Percentiles rank a stretch among this genome's conserved stretches.
Evolutionary conservation across 2,113 vertebrate genomes (phyloP).

Genomic region (Hydrolagus affinis): DNA sequence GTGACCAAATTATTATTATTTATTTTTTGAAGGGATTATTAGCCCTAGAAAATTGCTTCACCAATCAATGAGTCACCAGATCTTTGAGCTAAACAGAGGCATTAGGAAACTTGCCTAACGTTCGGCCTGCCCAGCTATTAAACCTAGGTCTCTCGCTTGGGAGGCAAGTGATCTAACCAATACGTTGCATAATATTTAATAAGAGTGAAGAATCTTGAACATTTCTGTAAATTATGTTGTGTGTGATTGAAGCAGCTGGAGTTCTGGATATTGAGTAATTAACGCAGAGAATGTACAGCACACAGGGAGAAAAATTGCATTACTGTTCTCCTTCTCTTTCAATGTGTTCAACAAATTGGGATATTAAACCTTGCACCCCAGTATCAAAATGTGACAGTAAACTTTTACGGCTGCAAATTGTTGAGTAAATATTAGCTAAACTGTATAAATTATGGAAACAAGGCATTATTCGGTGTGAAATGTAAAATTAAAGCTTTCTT

Average conservation of each 20-base stretch:
- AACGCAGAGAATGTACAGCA: neutral
- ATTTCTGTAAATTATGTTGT: neutral
- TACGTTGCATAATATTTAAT: too few relatives aligned
- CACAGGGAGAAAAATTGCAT: neutral
- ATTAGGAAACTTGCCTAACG: too few relatives aligned
- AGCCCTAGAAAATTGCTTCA: too few relatives aligned
- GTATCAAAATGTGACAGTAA: neutral
- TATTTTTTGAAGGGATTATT: too few relatives aligned
- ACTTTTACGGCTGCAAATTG: too few relatives aligned
- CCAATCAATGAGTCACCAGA: too few relatives aligned
- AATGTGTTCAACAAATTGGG: too few relatives aligned
- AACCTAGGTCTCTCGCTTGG: too few relatives aligned
- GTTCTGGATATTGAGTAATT: neutral
- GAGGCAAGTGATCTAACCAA: too few relatives aligned
- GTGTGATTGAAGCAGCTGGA: neutral
- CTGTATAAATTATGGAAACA: neutral
- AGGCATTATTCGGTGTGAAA: neutral
- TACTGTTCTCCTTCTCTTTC: slow-evolving; percentile 8
- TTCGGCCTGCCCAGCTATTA: too few relatives aligned
- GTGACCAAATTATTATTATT: too few relatives aligned
- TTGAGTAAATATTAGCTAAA: neutral
- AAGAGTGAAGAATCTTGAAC: neutral
- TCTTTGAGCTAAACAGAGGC: too few relatives aligned
- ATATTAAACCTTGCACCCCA: neutral
- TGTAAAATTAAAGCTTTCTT: neutral